phyloP scores from a whole-genome alignment of 2,888 invertebrate species.

The Leptinotarsa rubiginosa region DNA sequence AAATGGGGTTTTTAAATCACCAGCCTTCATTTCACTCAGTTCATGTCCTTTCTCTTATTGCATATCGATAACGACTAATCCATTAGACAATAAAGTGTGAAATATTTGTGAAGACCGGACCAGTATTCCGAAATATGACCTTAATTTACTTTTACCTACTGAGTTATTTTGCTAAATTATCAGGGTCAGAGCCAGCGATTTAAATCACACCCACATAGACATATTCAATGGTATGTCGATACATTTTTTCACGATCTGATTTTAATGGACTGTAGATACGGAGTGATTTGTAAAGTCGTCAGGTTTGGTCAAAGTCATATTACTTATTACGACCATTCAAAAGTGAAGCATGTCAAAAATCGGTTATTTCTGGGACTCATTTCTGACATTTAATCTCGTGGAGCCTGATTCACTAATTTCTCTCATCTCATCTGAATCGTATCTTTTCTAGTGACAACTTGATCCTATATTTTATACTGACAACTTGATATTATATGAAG shows the following conservation, averaged over 20 bases:
- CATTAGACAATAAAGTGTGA: neutral
- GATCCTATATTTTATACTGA: too few relatives aligned
- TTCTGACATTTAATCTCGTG: too few relatives aligned
- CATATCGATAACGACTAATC: neutral
- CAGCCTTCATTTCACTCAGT: neutral
- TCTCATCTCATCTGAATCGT: too few relatives aligned
- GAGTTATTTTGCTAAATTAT: conserved; percentile 7
- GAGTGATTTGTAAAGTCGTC: neutral
- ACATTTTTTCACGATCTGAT: neutral
- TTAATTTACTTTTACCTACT: conserved; percentile 4
- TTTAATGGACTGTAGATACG: neutral
- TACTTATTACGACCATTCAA: too few relatives aligned
- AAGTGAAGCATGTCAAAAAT: too few relatives aligned
- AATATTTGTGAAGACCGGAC: conserved; percentile 6
- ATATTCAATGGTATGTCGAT: neutral
- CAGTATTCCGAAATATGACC: neutral
- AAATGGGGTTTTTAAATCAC: conserved; percentile 1
- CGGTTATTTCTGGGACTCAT: too few relatives aligned
- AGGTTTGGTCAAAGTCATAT: neutral
- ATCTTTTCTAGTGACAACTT: too few relatives aligned
- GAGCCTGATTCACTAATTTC: too few relatives aligned
- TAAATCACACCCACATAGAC: conserved; percentile 15
- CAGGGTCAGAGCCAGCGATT: conserved; percentile 1
- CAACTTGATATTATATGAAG: too few relatives aligned
- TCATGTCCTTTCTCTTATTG: conserved; percentile 9